phyloP scores from a whole-genome alignment of 2,888 invertebrate species.

The Synergus japonicus region DNA sequence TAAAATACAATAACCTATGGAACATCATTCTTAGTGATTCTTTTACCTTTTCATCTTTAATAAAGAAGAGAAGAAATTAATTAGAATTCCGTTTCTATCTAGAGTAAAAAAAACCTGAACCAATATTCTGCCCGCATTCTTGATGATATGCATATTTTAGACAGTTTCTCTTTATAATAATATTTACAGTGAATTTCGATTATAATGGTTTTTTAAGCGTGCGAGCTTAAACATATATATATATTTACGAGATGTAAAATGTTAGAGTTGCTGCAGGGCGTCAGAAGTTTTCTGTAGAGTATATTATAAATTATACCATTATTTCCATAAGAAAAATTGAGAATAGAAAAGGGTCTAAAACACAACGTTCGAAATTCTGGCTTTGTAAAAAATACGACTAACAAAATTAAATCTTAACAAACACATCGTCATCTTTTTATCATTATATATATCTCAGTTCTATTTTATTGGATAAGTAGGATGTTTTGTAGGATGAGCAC shows the following conservation, averaged over 20 bases:
- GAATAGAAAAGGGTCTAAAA: neutral
- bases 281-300: neutral
- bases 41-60: neutral
- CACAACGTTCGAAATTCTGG: neutral
- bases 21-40: neutral
- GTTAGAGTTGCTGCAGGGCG: neutral
- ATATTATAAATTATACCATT: neutral
- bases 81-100: no score
- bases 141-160: no score
- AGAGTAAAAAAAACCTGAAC: no score
- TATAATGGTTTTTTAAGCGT: neutral
- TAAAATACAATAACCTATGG: neutral
- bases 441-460: neutral
- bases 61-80: no score
- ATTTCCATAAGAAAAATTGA: neutral
- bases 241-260: neutral
- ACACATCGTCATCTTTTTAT: no score
- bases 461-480: slow-evolving; percentile 11
- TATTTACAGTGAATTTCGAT: neutral
- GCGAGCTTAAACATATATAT: neutral
- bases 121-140: no score
- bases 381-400: no score
- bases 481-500: slow-evolving; percentile 85
- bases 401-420: no score
- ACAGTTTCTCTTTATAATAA: neutral